Base-by-base conservation (phyloP, 2,113 vertebrate genomes). In the Tylochromis polylepis region DNA sequence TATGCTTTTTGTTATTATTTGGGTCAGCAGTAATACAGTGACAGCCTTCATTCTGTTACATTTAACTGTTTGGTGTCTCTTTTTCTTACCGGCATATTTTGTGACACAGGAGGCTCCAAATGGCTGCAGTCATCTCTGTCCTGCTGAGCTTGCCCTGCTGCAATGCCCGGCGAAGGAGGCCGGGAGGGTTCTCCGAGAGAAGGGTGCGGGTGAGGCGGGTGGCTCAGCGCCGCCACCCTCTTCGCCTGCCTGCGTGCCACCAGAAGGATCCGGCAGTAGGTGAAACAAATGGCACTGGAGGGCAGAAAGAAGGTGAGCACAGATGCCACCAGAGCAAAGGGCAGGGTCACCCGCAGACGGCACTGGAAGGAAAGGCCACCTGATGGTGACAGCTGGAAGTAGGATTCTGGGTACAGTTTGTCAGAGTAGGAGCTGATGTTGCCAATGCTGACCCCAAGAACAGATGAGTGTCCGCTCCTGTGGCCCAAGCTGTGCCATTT, bases 251-350 rank as follows among this genome's bases (percentile, higher is more conserved):
- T 97, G 65, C 97, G 95, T 2, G 98, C 98, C 0, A 97, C 97
- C 95, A 98, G 94, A 34, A 99, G 96, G 90, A 99, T 99, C 89
- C 97, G 96, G 92, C 98, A 98, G 95, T 99, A 99, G 90, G 98
- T 99, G 96, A 99, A 99, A 94, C 97, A 98, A 94, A 99, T 99
- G 94, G 98, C 98, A 0, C 96, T 95, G 0, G 98, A 98, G 0
- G 98, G 98, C 86, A 99, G 93, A 94, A 99, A 98, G 96, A 99
- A 99, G 15, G 98, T 99, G 67, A 99, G 96, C 27, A 97, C 97
- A 3, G 98, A 99, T 2, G 98, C 98, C 91, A 98, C 97, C 75
- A 99, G 94, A 56, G 98, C 98, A 3, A 98, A 99, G 49, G 98
- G 98, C 87, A 99, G 85, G 22, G 97, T 99, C 93, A 98, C 97